These are phyloP conservation scores for Trochalopteron elliotii DNA, from an alignment of 2,113 vertebrate species.

Conservation along the genomic window DNA sequence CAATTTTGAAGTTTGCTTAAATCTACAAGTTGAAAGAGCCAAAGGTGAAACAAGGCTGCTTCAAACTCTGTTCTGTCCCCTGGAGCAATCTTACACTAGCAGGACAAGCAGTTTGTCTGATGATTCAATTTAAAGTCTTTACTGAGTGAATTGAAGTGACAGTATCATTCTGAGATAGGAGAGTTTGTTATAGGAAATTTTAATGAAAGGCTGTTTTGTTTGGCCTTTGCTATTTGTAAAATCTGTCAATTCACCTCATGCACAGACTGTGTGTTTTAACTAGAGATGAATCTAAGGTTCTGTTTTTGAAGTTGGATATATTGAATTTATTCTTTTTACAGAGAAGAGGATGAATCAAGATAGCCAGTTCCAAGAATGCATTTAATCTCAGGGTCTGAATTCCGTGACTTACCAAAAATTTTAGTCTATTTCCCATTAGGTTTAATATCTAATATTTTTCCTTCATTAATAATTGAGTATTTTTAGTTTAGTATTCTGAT, in stretches of 20 bases:
- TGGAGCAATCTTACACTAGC: background rate
- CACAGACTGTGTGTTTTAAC: background rate
- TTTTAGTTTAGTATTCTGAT: background rate
- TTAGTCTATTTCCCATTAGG: background rate
- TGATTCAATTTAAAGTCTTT: background rate
- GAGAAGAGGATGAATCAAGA: background rate
- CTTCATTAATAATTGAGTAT: background rate
- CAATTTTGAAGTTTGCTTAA: background rate
- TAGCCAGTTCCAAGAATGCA: background rate
- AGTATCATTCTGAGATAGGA: background rate
- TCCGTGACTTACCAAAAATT: background rate
- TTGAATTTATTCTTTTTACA: background rate
- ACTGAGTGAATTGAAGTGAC: background rate
- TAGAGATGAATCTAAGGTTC: background rate
- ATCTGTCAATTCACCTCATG: background rate
- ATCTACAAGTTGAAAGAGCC: background rate
- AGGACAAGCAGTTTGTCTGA: background rate
- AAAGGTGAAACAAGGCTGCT: background rate
- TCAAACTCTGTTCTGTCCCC: background rate
- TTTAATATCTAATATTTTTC: background rate
- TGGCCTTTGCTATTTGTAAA: background rate
- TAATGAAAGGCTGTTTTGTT: background rate
- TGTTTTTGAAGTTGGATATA: background rate
- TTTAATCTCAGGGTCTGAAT: background rate
- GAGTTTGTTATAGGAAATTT: background rate